Evolutionary conservation across 2,113 vertebrate genomes (phyloP).

Genomic region (Ornithorhynchus anatinus): DNA sequence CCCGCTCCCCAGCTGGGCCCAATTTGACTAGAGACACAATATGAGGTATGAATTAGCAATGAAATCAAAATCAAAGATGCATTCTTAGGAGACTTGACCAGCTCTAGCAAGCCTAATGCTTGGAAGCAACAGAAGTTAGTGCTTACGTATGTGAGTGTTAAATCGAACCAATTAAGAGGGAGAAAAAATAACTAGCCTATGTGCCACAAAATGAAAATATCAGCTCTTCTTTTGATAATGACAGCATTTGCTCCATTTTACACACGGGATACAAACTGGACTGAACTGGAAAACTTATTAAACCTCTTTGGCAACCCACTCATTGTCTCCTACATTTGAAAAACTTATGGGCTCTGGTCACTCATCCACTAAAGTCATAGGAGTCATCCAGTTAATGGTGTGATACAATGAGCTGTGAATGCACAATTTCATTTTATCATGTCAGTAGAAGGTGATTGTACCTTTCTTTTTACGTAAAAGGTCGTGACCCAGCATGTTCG

Average conservation of each 20-base stretch:
- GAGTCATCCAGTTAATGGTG: background rate
- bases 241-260: background rate
- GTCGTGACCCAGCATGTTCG: too few species aligned
- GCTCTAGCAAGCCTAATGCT: too few species aligned
- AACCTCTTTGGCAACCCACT: background rate
- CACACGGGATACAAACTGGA: background rate
- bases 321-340: background rate
- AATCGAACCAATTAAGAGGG: too few species aligned
- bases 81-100: too few species aligned
- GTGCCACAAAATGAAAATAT: background rate
- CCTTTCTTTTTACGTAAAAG: background rate
- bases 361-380: conserved; percentile 20
- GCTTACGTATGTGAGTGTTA: too few species aligned
- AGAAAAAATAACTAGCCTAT: too few species aligned
- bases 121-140: too few species aligned
- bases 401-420: background rate
- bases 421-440: background rate
- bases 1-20: too few species aligned
- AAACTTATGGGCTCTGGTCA: background rate
- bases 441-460: background rate
- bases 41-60: too few species aligned
- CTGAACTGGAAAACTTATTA: background rate
- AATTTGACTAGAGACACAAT: too few species aligned
- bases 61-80: too few species aligned
- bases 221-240: background rate